phyloP scores from a whole-genome alignment of 2,113 vertebrate genomes.

The Gopherus evgoodei region DNA sequence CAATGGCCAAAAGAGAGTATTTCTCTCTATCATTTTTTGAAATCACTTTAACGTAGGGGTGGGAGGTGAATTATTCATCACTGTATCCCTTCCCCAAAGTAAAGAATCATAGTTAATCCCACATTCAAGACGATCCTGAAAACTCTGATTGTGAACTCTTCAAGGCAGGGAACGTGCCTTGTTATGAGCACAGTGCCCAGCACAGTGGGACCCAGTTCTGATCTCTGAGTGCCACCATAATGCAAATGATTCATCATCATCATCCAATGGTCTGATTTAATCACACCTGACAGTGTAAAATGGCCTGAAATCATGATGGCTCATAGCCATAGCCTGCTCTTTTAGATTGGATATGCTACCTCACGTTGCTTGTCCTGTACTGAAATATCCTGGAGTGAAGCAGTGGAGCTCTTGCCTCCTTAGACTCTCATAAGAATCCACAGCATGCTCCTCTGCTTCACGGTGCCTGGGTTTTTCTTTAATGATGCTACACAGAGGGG shows the following conservation, averaged over 20 bases:
- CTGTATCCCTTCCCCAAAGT: neutral
- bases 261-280: neutral
- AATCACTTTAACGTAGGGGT: neutral
- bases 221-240: neutral
- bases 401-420: neutral
- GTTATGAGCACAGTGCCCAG: neutral
- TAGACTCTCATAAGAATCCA: accelerated
- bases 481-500: neutral
- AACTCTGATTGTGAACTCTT: neutral
- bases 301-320: neutral
- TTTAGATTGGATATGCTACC: neutral
- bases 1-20: neutral
- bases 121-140: neutral
- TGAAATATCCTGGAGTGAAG: neutral
- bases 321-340: neutral
- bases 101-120: accelerated
- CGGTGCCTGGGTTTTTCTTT: neutral
- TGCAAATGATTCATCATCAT: neutral
- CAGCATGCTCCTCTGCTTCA: neutral
- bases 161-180: neutral
- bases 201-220: neutral
- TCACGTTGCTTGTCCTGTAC: neutral
- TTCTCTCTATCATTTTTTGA: neutral
- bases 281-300: accelerated
- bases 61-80: neutral